phyloP scores from a whole-genome alignment of 2,888 invertebrate genomes.

The Frankliniella fusca region DNA sequence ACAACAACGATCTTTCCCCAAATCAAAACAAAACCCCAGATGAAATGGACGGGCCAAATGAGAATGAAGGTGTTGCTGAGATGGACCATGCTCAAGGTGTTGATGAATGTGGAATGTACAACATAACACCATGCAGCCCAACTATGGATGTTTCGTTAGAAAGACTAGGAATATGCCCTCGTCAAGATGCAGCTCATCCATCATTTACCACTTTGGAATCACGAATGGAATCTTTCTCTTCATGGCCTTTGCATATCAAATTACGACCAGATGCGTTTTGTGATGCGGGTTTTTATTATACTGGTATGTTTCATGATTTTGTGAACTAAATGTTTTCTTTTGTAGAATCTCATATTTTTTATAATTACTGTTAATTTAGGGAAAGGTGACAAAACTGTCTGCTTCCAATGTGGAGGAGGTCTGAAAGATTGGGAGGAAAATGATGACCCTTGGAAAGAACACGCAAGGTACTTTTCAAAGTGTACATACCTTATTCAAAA shows the following conservation, averaged over 20 bases:
- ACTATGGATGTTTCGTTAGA: not conserved
- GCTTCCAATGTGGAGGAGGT: slow-evolving; percentile 32
- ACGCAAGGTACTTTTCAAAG: slow-evolving; percentile 30
- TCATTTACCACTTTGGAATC: slow-evolving; percentile 66
- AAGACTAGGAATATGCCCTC: not conserved
- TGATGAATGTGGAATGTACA: slow-evolving; percentile 6
- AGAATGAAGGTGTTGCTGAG: not conserved
- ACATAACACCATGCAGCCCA: not conserved
- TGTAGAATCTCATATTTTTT: not conserved
- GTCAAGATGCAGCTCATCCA: slow-evolving; percentile 54
- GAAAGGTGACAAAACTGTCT: slow-evolving; percentile 26
- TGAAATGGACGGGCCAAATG: not conserved
- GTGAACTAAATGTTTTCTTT: not conserved
- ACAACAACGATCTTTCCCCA: not conserved
- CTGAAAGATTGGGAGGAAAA: slow-evolving; percentile 31
- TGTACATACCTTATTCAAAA: slow-evolving; percentile 30
- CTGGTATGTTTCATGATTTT: not conserved
- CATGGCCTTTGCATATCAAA: slow-evolving; percentile 77
- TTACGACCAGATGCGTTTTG: slow-evolving; percentile 76
- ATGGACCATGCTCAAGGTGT: not conserved
- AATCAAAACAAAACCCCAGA: not conserved
- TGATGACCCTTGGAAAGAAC: slow-evolving; percentile 31
- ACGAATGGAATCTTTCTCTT: slow-evolving; percentile 64
- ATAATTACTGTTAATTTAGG: not conserved
- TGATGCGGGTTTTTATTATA: slow-evolving; percentile 66